A percentile compares a stretch with the other conserved stretches of the same genome.
phyloP scores from a whole-genome alignment of 1,140 invertebrate species.

The Trichonephila clavipes region DNA sequence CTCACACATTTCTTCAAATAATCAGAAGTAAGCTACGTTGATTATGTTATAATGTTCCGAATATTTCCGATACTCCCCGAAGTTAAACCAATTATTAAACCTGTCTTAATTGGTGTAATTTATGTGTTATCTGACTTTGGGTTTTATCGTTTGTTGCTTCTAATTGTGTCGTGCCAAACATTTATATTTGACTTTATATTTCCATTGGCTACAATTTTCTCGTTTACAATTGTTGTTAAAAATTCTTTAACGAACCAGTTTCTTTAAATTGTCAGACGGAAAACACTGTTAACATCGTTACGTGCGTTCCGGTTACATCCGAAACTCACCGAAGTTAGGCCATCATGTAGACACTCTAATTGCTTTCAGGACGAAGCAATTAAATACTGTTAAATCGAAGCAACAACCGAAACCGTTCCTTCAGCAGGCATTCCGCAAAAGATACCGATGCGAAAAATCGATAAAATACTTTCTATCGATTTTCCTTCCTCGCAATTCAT shows the following conservation, averaged over 20 bases:
- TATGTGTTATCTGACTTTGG: no score
- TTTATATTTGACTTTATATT: no score
- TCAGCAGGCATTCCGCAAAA: not conserved
- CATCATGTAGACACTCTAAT: not conserved
- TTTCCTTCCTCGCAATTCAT: constrained; percentile 54
- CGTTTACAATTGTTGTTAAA: not conserved
- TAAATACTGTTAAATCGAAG: constrained; percentile 48
- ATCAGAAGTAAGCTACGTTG: no score
- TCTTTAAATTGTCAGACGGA: not conserved
- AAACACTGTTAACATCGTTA: not conserved
- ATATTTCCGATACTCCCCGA: no score
- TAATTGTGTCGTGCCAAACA: no score
- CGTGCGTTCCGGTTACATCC: not conserved
- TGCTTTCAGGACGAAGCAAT: constrained; percentile 17
- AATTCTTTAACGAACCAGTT: not conserved
- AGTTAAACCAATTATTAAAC: no score
- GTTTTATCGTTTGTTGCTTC: no score
- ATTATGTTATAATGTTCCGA: no score
- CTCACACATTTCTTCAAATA: no score
- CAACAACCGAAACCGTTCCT: constrained; percentile 42
- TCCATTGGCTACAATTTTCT: not conserved
- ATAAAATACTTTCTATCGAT: constrained; percentile 44
- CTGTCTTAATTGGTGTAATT: no score
- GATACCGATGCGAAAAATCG: constrained; percentile 66
- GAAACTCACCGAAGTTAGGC: not conserved